Evolutionary conservation across 2,888 invertebrate species (phyloP).

Genomic region (Tetramorium bicarinatum): DNA sequence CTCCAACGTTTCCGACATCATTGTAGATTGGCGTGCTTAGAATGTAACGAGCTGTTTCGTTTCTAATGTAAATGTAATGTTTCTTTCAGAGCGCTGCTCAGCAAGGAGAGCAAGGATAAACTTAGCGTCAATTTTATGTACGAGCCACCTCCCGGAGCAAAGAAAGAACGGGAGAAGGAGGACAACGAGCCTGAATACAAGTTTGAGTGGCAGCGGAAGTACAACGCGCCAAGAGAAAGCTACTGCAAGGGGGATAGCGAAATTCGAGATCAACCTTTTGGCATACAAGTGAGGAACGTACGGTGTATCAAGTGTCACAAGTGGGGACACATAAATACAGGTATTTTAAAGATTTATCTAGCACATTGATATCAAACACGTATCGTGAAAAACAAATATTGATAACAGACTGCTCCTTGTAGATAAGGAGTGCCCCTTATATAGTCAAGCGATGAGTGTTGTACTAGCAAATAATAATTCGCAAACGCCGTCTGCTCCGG

Average conservation of each 20-base stretch:
- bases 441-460: slow-evolving; percentile 93
- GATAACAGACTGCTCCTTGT: slow-evolving; percentile 81
- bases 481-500: slow-evolving; percentile 89
- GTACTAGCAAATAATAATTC: slow-evolving; percentile 89
- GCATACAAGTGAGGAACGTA: slow-evolving; percentile 98
- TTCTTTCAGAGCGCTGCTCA: slow-evolving; percentile 93
- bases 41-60: neutral
- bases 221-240: slow-evolving; percentile 99
- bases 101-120: slow-evolving; percentile 99
- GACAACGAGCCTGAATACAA: slow-evolving; percentile 98
- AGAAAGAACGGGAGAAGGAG: slow-evolving; percentile 96
- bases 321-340: slow-evolving; percentile 99
- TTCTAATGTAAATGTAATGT: slow-evolving; percentile 32
- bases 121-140: slow-evolving; percentile 99
- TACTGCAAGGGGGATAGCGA: slow-evolving; percentile 99
- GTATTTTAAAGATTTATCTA: slow-evolving; percentile 83
- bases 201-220: slow-evolving; percentile 99
- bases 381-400: slow-evolving; percentile 14
- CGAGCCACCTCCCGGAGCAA: slow-evolving; percentile 99
- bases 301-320: slow-evolving; percentile 99
- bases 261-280: slow-evolving; percentile 99
- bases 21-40: no score
- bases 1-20: no score
- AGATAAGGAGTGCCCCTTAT: slow-evolving; percentile 99
- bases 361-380: neutral